Evolutionary conservation across 2,888 invertebrate genomes (phyloP).

Genomic region (Rhyacophila evoluta): DNA sequence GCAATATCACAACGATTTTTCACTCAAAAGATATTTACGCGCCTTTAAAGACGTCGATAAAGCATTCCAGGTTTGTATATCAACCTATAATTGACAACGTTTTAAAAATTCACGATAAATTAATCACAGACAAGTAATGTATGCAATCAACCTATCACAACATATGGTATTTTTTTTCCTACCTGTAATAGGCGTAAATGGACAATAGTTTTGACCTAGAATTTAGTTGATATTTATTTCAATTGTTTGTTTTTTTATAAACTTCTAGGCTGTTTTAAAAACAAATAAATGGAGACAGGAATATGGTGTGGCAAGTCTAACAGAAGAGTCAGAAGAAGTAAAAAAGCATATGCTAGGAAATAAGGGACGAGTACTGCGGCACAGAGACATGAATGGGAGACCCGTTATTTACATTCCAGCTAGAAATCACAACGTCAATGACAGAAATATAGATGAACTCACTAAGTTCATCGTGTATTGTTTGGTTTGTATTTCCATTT

Average conservation of each 20-base stretch:
- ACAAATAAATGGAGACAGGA: constrained; percentile 84
- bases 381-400: constrained; percentile 79
- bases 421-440: constrained; percentile 79
- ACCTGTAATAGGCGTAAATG: not conserved
- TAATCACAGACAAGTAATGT: not conserved
- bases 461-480: constrained; percentile 84
- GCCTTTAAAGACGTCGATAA: constrained; percentile 81
- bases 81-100: not conserved
- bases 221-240: too few relatives aligned
- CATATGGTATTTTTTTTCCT: constrained; percentile 38
- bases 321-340: constrained; percentile 67
- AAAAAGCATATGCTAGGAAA: constrained; percentile 71
- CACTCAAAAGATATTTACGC: constrained; percentile 76
- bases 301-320: constrained; percentile 75
- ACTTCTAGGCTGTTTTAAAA: constrained; percentile 77
- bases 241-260: constrained; percentile 3
- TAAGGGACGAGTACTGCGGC: constrained; percentile 78
- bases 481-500: constrained; percentile 64
- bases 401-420: constrained; percentile 85
- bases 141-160: not conserved
- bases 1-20: constrained; percentile 82
- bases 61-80: constrained; percentile 75
- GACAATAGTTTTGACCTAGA: too few relatives aligned
- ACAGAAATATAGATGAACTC: constrained; percentile 80
- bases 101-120: not conserved